phyloP scores from a whole-genome alignment of 2,113 vertebrate species.

The Poicephalus meyeri region DNA sequence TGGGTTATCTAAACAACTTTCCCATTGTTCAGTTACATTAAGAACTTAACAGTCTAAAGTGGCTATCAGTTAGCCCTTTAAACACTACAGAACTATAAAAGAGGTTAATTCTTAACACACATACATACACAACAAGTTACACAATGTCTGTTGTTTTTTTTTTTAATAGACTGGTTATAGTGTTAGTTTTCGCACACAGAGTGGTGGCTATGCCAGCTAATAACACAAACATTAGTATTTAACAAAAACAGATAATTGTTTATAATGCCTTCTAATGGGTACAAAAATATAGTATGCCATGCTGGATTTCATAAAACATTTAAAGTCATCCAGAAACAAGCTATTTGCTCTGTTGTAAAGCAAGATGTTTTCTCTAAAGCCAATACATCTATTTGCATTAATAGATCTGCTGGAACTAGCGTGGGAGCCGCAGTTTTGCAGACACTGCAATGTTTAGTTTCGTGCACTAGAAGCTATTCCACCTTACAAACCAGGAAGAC shows the following conservation, averaged over 20 bases:
- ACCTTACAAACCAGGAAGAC: not conserved
- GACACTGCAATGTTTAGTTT: not conserved
- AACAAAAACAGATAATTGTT: not conserved
- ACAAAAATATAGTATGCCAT: not conserved
- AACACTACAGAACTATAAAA: not conserved
- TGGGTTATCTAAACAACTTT: not conserved
- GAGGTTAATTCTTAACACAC: constrained; percentile 9
- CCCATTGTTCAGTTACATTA: not conserved
- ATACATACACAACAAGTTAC: not conserved
- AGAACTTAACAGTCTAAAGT: not conserved
- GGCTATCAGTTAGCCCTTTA: not conserved
- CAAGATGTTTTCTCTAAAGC: not conserved
- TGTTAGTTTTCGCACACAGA: not conserved
- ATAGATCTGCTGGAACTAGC: not conserved
- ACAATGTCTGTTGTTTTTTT: not conserved
- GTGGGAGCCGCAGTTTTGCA: not conserved
- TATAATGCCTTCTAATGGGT: not conserved
- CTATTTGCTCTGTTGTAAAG: not conserved
- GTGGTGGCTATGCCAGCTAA: not conserved
- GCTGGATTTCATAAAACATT: not conserved
- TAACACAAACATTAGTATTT: not conserved
- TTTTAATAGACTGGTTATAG: not conserved
- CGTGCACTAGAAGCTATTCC: not conserved
- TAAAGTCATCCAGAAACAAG: not conserved
- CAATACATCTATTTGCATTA: not conserved